Conservation (phyloP, 2,888 invertebrate species). For the Chirona hameri region DNA sequence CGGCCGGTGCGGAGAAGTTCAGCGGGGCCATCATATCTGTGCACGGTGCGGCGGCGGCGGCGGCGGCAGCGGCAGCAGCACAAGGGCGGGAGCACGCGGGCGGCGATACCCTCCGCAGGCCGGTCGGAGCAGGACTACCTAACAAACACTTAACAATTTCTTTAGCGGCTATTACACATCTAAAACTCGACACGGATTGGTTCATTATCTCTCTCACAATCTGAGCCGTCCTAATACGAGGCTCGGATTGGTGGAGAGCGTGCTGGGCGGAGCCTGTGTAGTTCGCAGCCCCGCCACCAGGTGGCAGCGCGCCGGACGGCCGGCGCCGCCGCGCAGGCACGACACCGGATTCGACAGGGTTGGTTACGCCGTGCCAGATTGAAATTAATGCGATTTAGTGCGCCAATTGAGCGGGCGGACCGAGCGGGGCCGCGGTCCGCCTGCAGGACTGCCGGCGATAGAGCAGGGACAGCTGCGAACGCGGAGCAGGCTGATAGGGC, state of each 20-base stretch:
- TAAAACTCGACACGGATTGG: constrained; percentile 30
- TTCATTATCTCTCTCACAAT: constrained; percentile 25
- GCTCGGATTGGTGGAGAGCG: not conserved
- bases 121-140: not conserved
- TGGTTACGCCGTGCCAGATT: constrained; percentile 27
- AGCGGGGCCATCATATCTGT: constrained; percentile 24
- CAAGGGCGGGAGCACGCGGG: not conserved
- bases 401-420: not conserved
- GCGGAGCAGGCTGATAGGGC: not conserved
- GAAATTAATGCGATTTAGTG: constrained; percentile 27
- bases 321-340: not conserved
- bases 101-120: not conserved
- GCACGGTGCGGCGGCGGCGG: not conserved
- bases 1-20: constrained; percentile 33
- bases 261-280: not conserved
- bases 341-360: constrained; percentile 1
- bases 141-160: constrained; percentile 26
- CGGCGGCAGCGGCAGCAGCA: not conserved
- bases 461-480: not conserved
- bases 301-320: not conserved
- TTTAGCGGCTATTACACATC: constrained; percentile 27
- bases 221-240: not conserved
- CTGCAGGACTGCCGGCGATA: not conserved
- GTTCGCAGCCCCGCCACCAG: not conserved
- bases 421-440: not conserved